These are phyloP conservation scores for Nesogale talazaci DNA, from an alignment of 2,113 vertebrate species.

Conservation along the genomic window DNA sequence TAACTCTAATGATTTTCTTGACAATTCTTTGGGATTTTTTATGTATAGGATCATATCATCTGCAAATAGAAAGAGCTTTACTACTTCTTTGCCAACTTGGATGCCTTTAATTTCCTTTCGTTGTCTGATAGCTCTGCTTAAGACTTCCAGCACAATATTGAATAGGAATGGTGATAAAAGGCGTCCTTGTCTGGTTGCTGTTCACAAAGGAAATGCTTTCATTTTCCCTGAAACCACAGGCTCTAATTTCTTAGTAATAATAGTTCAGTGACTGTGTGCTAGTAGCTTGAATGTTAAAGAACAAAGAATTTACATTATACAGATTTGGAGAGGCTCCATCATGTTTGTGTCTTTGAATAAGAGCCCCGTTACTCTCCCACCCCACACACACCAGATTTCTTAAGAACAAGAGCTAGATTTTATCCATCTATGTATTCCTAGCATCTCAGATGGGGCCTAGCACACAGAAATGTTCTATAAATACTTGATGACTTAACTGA, in stretches of 20 bases:
- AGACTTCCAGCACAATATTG: too few species aligned
- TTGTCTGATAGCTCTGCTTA: too few species aligned
- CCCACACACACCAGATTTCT: neutral
- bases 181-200: too few species aligned
- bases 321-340: neutral
- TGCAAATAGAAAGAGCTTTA: too few species aligned
- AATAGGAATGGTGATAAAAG: too few species aligned
- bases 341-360: constrained; percentile 31
- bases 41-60: too few species aligned
- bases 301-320: neutral
- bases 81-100: too few species aligned
- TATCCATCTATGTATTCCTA: neutral
- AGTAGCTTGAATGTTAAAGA: neutral
- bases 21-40: too few species aligned
- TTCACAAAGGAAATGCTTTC: too few species aligned
- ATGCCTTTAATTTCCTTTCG: too few species aligned
- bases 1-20: too few species aligned
- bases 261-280: neutral
- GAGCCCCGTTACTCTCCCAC: neutral
- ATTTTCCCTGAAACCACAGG: neutral
- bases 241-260: constrained; percentile 24
- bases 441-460: neutral
- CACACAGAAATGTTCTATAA: neutral
- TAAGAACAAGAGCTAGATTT: neutral
- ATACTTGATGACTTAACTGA: constrained; percentile 28